Conservation (phyloP, 1,140 invertebrate genomes). For the Drosophila albomicans region DNA sequence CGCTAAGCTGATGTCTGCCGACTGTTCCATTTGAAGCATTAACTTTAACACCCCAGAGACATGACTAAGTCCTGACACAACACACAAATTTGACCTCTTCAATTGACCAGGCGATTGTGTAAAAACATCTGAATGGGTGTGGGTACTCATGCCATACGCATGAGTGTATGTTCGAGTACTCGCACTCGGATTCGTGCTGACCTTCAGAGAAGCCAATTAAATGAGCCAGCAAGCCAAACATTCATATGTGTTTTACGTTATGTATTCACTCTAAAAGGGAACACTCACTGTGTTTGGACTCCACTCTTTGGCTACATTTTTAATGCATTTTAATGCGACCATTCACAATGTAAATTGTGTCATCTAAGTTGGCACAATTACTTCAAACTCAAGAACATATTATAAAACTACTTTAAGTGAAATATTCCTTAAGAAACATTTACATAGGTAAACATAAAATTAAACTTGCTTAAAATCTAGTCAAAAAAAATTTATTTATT, state of each 20-base stretch:
- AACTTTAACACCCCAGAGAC: conserved; percentile 68
- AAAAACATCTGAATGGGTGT: background rate
- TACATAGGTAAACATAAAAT: too few relatives aligned
- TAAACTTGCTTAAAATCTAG: too few relatives aligned
- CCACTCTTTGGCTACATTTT: background rate
- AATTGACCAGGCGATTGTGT: conserved; percentile 61
- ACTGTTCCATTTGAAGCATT: conserved; percentile 65
- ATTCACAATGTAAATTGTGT: background rate
- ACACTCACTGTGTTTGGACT: conserved; percentile 1
- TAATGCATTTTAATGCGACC: background rate
- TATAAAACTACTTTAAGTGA: background rate
- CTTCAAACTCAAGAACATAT: background rate
- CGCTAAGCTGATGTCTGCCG: conserved; percentile 29
- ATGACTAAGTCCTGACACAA: conserved; percentile 59
- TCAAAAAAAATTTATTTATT: too few relatives aligned
- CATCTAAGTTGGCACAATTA: background rate
- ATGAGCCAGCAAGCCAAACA: conserved; percentile 4
- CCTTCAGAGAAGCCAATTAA: conserved; percentile 61
- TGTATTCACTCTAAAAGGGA: conserved; percentile 3
- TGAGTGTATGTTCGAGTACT: too few relatives aligned
- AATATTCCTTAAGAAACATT: too few relatives aligned
- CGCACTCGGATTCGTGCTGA: conserved; percentile 45
- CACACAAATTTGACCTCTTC: conserved; percentile 76
- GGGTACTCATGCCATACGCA: too few relatives aligned
- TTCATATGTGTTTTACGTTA: conserved; percentile 21